Percentiles rank a stretch among this genome's conserved stretches.
phyloP scores from a whole-genome alignment of 2,113 vertebrate species.

The Raja brachyura region DNA sequence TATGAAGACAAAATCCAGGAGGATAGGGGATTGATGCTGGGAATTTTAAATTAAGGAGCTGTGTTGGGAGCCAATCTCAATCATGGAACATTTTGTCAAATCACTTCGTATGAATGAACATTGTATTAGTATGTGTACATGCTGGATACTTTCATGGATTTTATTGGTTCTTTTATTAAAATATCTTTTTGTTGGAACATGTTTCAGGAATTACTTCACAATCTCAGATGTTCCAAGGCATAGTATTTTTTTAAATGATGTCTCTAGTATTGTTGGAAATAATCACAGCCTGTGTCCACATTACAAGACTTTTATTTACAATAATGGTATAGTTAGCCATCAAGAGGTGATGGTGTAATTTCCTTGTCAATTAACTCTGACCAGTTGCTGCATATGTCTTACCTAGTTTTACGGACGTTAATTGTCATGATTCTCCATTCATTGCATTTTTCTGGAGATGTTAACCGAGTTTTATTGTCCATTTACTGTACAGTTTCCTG shows the following conservation, averaged over 20 bases:
- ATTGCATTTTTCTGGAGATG: too few relatives aligned
- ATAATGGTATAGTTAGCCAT: too few relatives aligned
- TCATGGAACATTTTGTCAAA: neutral
- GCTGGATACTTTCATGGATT: neutral
- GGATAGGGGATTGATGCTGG: neutral
- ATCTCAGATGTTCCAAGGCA: neutral
- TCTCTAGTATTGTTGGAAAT: neutral
- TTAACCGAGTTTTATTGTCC: too few relatives aligned
- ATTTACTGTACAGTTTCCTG: too few relatives aligned
- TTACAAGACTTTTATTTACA: too few relatives aligned
- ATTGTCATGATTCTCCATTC: too few relatives aligned
- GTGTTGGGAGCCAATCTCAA: neutral
- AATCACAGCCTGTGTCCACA: neutral
- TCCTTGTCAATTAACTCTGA: too few relatives aligned
- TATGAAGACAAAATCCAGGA: neutral
- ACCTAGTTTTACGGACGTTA: too few relatives aligned
- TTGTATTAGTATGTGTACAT: neutral
- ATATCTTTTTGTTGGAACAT: neutral
- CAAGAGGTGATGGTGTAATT: too few relatives aligned
- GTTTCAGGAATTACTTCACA: neutral
- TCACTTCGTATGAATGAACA: neutral
- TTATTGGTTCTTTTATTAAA: neutral
- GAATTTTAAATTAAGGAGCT: neutral
- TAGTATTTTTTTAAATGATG: neutral
- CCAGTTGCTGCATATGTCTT: too few relatives aligned